Evolutionary conservation across 2,113 vertebrate species (phyloP).

Genomic region (Heliornis fulica): DNA sequence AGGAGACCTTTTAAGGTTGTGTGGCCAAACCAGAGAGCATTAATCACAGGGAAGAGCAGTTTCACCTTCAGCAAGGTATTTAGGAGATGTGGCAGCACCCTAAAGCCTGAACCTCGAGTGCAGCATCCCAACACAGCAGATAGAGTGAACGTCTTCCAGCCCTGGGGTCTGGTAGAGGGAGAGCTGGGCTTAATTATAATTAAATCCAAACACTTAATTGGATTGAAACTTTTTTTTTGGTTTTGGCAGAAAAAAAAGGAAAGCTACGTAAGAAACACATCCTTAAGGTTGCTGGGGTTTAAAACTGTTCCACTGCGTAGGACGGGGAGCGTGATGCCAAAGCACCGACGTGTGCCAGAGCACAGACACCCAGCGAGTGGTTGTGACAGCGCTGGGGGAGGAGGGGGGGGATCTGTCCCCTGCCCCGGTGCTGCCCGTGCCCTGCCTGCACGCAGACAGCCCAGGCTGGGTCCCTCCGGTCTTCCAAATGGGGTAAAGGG

Average conservation of each 20-base stretch:
- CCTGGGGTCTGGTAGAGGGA: neutral
- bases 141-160: neutral
- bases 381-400: neutral
- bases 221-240: neutral
- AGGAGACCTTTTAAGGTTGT: neutral
- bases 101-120: neutral
- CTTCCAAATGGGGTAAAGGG: neutral
- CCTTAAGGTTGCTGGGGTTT: neutral
- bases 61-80: neutral
- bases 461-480: neutral
- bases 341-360: rapidly evolving
- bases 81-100: neutral
- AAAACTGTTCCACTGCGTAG: rapidly evolving
- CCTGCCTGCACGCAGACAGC: neutral
- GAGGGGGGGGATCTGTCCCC: no score
- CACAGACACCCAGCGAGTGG: rapidly evolving
- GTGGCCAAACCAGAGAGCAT: neutral
- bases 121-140: neutral
- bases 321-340: neutral
- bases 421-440: neutral
- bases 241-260: neutral
- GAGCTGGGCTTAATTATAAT: neutral
- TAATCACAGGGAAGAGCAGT: neutral
- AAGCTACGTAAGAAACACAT: neutral
- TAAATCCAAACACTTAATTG: neutral